Evolutionary conservation across 2,797 vertebrate genomes (phyloP).

Genomic region (Pteronotus mesoamericanus): DNA sequence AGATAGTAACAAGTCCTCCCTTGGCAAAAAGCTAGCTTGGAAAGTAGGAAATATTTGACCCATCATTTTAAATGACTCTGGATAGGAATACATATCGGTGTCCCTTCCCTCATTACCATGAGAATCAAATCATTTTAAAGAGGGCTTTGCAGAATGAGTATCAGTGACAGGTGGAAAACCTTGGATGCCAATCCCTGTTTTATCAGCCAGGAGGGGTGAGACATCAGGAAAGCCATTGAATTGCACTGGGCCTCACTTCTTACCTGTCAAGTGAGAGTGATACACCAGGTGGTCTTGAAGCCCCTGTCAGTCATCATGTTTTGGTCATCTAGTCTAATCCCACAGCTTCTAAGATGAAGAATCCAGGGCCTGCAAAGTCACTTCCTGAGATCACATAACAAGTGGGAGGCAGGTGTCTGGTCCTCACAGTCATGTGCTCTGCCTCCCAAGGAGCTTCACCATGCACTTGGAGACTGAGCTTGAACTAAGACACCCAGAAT

Average conservation of each 20-base stretch:
- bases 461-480: not conserved
- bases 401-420: not conserved
- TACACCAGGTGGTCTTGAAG: not conserved
- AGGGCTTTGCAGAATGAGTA: not conserved
- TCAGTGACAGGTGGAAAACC: not conserved
- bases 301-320: not conserved
- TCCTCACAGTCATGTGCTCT: not conserved
- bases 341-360: not conserved
- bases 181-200: not conserved
- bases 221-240: not conserved
- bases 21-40: conserved; percentile 62
- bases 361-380: not conserved
- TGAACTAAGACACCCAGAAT: conserved; percentile 36
- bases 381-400: not conserved
- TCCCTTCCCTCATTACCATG: not conserved
- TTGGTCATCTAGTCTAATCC: not conserved
- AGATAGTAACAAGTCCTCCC: conserved; percentile 4
- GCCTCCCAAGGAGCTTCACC: not conserved
- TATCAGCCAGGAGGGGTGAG: not conserved
- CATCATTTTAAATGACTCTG: conserved; percentile 40
- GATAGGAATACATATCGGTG: conserved; percentile 27
- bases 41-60: not conserved
- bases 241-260: not conserved
- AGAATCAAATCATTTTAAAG: conserved; percentile 36
- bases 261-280: not conserved